These are phyloP conservation scores for Zalophus californianus DNA, from an alignment of 2,797 vertebrate species.

Conservation along the genomic window DNA sequence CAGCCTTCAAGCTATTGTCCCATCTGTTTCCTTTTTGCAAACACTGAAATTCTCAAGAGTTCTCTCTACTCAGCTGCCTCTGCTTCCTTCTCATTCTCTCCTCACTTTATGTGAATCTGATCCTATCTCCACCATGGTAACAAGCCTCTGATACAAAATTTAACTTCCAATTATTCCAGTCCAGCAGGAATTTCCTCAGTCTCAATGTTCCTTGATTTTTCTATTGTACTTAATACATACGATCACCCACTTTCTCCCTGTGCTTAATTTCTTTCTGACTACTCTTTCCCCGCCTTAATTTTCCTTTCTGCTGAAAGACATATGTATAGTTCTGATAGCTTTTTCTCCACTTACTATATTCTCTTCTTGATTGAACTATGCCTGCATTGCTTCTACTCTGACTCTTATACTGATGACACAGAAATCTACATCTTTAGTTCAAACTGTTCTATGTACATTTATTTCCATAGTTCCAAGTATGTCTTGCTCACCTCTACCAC, in stretches of 20 bases:
- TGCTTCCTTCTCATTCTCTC: background rate
- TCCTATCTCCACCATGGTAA: background rate
- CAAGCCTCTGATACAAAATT: background rate
- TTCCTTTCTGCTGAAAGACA: background rate
- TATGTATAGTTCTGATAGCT: background rate
- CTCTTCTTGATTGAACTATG: background rate
- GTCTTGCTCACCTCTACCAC: background rate
- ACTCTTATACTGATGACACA: background rate
- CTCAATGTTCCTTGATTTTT: background rate
- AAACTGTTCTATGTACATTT: background rate
- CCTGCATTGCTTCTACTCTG: background rate
- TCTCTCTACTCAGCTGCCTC: background rate
- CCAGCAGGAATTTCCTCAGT: background rate
- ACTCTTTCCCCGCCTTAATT: background rate
- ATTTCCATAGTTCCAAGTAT: background rate
- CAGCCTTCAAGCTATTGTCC: background rate
- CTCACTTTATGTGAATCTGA: background rate
- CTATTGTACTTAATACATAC: background rate
- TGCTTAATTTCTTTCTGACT: background rate
- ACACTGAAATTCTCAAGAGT: constrained; percentile 20
- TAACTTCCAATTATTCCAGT: background rate
- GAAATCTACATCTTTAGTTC: background rate
- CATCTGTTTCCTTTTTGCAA: background rate
- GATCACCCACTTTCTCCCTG: background rate
- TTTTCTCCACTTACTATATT: background rate